Conservation (phyloP, 2,888 invertebrate species). For the Chorisops tibialis region DNA sequence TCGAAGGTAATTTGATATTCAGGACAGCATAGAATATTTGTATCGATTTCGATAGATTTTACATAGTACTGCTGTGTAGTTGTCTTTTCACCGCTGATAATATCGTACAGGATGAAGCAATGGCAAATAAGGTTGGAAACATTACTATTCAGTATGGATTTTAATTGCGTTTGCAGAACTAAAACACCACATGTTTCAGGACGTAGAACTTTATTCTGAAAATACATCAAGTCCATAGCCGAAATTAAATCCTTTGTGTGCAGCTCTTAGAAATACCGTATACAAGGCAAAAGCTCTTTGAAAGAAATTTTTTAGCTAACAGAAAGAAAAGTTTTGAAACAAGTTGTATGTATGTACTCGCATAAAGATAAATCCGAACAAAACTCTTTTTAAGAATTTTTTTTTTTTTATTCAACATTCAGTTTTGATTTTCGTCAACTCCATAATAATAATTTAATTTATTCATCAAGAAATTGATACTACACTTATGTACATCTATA, state of each 20-base stretch:
- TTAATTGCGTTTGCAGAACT: constrained; percentile 20
- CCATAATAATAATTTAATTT: too few species aligned
- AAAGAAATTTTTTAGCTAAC: too few species aligned
- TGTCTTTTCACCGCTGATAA: not conserved
- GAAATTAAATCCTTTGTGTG: not conserved
- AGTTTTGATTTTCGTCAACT: too few species aligned
- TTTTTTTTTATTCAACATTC: too few species aligned
- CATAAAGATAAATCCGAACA: too few species aligned
- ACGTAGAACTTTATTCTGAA: constrained; percentile 15
- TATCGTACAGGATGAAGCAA: constrained; percentile 26
- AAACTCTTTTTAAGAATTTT: too few species aligned
- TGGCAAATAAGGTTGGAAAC: not conserved
- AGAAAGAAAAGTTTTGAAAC: too few species aligned
- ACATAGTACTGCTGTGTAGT: constrained; percentile 25
- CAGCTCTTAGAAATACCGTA: not conserved
- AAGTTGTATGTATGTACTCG: too few species aligned
- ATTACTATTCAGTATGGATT: constrained; percentile 3
- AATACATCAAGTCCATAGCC: not conserved
- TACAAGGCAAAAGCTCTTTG: not conserved
- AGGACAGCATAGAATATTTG: constrained; percentile 22
- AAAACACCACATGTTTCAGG: constrained; percentile 28
- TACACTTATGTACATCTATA: too few species aligned
- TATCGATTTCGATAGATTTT: constrained; percentile 24
- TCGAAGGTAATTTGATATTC: constrained; percentile 26
- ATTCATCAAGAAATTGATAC: too few species aligned